phyloP scores from a whole-genome alignment of 2,113 vertebrate species.

The Ia io region DNA sequence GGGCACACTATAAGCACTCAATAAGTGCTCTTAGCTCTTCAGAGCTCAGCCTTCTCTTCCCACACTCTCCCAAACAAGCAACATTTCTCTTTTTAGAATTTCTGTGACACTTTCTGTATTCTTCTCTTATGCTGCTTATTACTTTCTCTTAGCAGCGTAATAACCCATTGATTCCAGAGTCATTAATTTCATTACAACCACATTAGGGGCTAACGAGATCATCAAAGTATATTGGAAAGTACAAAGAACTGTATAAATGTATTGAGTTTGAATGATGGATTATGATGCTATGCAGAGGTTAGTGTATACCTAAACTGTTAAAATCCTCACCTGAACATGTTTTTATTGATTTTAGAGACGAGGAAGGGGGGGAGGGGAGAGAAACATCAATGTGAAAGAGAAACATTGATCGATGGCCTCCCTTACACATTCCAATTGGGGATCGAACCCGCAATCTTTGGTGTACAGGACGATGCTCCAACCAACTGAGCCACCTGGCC shows the following conservation, averaged over 20 bases:
- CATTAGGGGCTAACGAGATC: background rate
- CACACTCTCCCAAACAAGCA: background rate
- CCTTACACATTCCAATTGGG: background rate
- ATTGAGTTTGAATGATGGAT: slow-evolving; percentile 6
- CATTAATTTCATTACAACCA: background rate
- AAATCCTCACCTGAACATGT: background rate
- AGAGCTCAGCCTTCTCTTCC: background rate
- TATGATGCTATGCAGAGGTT: background rate
- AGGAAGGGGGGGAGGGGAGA: background rate
- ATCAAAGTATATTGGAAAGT: background rate
- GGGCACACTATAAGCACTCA: background rate
- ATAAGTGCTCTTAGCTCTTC: background rate
- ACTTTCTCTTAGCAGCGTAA: background rate
- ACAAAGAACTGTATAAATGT: background rate
- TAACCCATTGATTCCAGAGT: background rate
- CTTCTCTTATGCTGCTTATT: background rate
- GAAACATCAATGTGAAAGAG: background rate
- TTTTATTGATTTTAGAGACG: background rate
- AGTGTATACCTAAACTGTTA: background rate
- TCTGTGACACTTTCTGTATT: background rate
- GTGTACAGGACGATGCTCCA: background rate
- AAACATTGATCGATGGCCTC: background rate
- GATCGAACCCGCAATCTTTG: background rate
- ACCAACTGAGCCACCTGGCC: background rate
- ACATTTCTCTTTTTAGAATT: background rate